phyloP scores from a whole-genome alignment of 2,113 vertebrate genomes.

The Rhynchomys soricoides region DNA sequence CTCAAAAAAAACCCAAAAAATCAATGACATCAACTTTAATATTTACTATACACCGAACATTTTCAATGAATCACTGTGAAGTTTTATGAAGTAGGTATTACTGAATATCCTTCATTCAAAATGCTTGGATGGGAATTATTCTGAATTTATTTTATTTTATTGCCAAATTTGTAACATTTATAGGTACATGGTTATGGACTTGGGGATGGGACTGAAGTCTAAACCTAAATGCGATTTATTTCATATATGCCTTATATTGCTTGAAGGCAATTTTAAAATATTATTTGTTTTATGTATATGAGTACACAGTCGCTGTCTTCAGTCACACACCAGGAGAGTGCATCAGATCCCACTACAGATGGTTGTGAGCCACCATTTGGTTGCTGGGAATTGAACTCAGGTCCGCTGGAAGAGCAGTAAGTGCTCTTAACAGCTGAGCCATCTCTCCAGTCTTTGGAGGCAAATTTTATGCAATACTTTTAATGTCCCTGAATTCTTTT shows the following conservation, averaged over 20 bases:
- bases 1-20: no score
- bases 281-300: no score
- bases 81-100: background rate
- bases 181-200: background rate
- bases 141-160: background rate
- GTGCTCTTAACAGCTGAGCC: no score
- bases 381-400: no score
- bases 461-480: background rate
- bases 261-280: background rate
- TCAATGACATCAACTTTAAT: background rate
- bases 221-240: background rate
- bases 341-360: no score
- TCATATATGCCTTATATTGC: background rate
- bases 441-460: no score
- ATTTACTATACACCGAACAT: background rate
- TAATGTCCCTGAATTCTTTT: background rate
- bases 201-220: background rate
- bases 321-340: no score
- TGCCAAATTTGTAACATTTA: background rate
- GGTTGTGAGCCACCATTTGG: no score
- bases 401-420: no score
- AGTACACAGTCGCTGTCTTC: no score
- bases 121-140: background rate
- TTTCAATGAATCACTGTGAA: background rate
- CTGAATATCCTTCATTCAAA: background rate